phyloP scores from a whole-genome alignment of 2,888 invertebrate species.

The Eupeodes luniger region DNA sequence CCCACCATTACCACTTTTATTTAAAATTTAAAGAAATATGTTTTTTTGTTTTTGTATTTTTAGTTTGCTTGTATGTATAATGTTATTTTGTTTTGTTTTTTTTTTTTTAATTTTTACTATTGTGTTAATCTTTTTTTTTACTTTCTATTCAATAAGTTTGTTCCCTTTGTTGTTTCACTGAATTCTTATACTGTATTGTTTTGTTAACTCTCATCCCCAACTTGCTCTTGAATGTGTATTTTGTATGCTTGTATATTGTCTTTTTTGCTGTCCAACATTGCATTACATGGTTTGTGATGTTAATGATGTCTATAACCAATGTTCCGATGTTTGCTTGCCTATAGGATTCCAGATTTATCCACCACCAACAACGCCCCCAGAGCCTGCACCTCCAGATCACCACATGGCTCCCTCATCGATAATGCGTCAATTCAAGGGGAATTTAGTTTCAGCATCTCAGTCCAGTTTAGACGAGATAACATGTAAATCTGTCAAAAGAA shows the following conservation, averaged over 20 bases:
- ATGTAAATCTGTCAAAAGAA: slow-evolving; percentile 84
- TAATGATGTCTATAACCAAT: slow-evolving; percentile 76
- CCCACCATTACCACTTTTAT: slow-evolving; percentile 45
- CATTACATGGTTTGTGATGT: slow-evolving; percentile 75
- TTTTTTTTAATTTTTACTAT: slow-evolving; percentile 18
- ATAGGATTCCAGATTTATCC: slow-evolving; percentile 93
- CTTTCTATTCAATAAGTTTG: slow-evolving; percentile 26
- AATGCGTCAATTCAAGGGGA: slow-evolving; percentile 85
- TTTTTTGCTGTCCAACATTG: slow-evolving; percentile 75
- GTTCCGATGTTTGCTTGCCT: slow-evolving; percentile 76
- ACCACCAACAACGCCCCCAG: slow-evolving; percentile 92
- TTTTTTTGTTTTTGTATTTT: slow-evolving; percentile 54
- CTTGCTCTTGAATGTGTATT: slow-evolving; percentile 74
- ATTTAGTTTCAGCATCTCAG: slow-evolving; percentile 85
- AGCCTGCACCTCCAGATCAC: slow-evolving; percentile 93
- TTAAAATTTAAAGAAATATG: slow-evolving; percentile 57
- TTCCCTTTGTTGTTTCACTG: slow-evolving; percentile 32
- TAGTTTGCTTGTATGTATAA: slow-evolving; percentile 58
- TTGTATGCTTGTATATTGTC: slow-evolving; percentile 75
- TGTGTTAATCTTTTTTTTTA: slow-evolving; percentile 55
- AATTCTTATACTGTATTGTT: slow-evolving; percentile 41
- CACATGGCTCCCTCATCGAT: slow-evolving; percentile 86
- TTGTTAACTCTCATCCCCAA: slow-evolving; percentile 67
- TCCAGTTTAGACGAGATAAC: slow-evolving; percentile 88
- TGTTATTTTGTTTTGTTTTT: slow-evolving; percentile 48